phyloP scores from a whole-genome alignment of 2,888 invertebrate species.

The Campoplex capitator region DNA sequence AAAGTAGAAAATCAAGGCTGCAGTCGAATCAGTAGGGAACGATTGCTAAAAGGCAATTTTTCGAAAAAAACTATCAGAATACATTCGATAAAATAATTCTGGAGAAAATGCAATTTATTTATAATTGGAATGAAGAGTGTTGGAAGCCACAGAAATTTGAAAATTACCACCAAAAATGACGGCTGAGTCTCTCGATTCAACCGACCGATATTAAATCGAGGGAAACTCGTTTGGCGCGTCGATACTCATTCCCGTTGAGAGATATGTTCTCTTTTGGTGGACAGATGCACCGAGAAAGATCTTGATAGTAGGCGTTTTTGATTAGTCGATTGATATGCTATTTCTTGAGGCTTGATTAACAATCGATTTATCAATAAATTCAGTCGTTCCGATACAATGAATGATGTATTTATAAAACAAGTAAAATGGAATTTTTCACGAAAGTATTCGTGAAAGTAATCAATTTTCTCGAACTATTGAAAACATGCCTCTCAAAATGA shows the following conservation, averaged over 20 bases:
- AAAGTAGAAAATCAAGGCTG: background rate
- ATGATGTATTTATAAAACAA: too few species aligned
- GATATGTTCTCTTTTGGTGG: conserved; percentile 27
- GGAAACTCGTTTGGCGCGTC: conserved; percentile 49
- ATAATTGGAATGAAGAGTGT: background rate
- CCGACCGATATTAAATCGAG: conserved; percentile 13
- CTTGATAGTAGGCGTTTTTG: conserved; percentile 55
- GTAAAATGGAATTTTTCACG: too few species aligned
- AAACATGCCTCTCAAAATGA: background rate
- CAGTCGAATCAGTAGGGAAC: background rate
- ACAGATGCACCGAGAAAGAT: conserved; percentile 52
- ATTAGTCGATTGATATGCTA: conserved; percentile 42
- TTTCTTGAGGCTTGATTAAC: background rate
- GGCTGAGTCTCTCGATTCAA: background rate
- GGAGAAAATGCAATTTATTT: background rate
- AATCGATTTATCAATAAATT: background rate
- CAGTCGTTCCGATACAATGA: background rate
- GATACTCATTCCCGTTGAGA: conserved; percentile 44
- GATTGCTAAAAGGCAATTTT: background rate
- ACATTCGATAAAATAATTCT: background rate
- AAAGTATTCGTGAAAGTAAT: too few species aligned
- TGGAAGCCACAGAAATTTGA: background rate
- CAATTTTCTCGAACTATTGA: too few species aligned
- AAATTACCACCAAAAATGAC: background rate
- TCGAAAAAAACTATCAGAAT: background rate